Conservation (phyloP, 2,888 invertebrate genomes). For the Ellobium chinense region DNA sequence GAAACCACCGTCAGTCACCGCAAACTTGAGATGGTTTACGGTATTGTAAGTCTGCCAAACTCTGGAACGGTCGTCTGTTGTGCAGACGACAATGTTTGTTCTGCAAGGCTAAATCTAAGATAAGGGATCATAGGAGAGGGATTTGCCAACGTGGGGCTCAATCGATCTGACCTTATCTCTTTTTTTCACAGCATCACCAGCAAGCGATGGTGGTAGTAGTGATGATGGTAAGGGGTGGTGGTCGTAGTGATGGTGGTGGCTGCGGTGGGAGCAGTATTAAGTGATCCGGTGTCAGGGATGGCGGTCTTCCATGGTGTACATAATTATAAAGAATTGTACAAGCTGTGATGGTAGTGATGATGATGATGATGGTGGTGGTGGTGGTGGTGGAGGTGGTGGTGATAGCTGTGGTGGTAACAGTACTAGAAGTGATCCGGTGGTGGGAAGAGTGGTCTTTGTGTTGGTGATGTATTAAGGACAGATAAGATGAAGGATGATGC, state of each 20-base stretch:
- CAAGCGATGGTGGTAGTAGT: not conserved
- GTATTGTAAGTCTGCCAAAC: conserved; percentile 23
- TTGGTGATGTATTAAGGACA: conserved; percentile 4
- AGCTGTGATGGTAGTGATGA: not conserved
- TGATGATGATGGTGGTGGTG: conserved; percentile 16
- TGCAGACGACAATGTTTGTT: conserved; percentile 35
- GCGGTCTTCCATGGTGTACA: too few species aligned
- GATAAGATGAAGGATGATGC: conserved; percentile 1
- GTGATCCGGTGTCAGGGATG: too few species aligned
- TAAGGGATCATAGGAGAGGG: conserved; percentile 25
- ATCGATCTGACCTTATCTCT: conserved; percentile 30
- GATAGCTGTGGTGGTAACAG: not conserved
- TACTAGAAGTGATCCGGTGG: too few species aligned
- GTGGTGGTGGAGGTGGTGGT: not conserved
- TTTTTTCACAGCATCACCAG: conserved; percentile 1
- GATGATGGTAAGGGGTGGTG: not conserved
- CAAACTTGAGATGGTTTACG: not conserved
- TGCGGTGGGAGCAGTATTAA: not conserved
- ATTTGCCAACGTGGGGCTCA: conserved; percentile 9
- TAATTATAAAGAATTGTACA: too few species aligned
- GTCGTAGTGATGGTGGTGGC: not conserved
- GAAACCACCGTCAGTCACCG: not conserved
- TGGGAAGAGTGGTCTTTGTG: not conserved
- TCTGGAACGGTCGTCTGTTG: conserved; percentile 21
- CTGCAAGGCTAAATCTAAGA: conserved; percentile 25